Base-by-base conservation (phyloP, 2,797 vertebrate genomes). In the Liparis tanakae region DNA sequence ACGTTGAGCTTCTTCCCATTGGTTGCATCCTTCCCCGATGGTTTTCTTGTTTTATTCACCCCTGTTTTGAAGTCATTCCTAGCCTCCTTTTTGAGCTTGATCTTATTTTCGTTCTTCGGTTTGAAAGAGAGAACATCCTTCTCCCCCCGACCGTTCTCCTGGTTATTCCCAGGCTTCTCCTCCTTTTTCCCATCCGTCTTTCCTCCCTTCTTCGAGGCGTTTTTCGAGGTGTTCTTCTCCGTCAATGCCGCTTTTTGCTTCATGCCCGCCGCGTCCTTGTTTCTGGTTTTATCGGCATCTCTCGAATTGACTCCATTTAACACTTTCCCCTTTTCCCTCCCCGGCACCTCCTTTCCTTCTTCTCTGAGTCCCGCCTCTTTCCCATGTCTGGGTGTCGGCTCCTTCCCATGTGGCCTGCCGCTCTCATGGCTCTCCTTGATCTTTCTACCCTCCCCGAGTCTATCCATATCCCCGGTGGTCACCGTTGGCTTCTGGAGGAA, bases 361-460 rank as follows among this genome's bases (percentile, higher is more conserved):
- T 90, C 91, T 81, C 51, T 86, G 3, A 57, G 70, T 46, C 65
- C 76, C 56, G 82, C 74, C 9, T 93, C 93, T 77, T 91, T 94
- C 20, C 78, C 91, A 25, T 61, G 55, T 81, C 88, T 94, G 6
- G 71, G 3, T 30, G 72, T 17, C 13, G 67, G 53, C 18, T 94
- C 94, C 78, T 91, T 94, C 61, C 87, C 89, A 54, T 76, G 75
- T 0, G 95, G 96, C 70, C 81, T 95, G 7, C 94, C 64, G 18
- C 95, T 97, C 61, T 98, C 97, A 75, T 94, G 94, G 85, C 96
- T 98, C 60, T 95, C 96, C 74, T 76, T 95, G 5, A 92, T 91
- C 60, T 89, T 93, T 30, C 34, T 90, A 17, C 74, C 86, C 20
- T 91, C 93, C 37, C 92, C 85, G 0, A 84, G 62, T 6, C 69